Base-by-base conservation (phyloP, 2,113 vertebrate genomes). In the Amphiprion percula region DNA sequence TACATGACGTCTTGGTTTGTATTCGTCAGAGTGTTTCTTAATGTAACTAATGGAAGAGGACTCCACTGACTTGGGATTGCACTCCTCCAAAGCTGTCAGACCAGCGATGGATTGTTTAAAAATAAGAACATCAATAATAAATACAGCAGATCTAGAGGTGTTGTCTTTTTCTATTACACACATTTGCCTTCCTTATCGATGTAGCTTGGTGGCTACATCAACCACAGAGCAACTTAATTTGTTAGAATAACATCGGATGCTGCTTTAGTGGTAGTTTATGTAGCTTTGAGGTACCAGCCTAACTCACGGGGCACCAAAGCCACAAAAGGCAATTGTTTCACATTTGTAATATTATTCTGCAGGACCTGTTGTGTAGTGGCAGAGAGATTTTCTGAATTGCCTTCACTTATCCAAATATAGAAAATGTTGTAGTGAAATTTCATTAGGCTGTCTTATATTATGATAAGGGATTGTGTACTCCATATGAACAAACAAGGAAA, bases 401-500 rank as follows among this genome's bases (percentile, higher is more conserved):
- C 9, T 37, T 37, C 33, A 37, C 33, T 37, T 37, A 15, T 44
- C 41, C 3, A 44, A 4, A 44, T 14, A 44, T 44, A 6, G 10
- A 44, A 41, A 41, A 41, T 41, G 39, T 41, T 41, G 39, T 41
- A 8, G 39, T 41, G 39, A 41, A 5, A 23, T 64, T 16, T 41
- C 50, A 47, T 39, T 16, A 30, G 6, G 41, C 9, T 44, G 10
- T 16, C 41, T 50, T 71, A 26, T 4, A 44, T 41, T 47, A 44
- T 52, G 44, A 66, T 47, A 4, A 14, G 12, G 24, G 55, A 54
- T 41, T 0, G 1, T 64, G 49, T 10, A 5, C 24, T 60, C 1
- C 1, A 53, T 74, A 5, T 73, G 46, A 23, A 46, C 24, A 58
- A 70, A 46, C 24, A 58, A 70, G 12, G 33, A 21, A 49, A 52